Evolutionary conservation across 1,140 invertebrate genomes (phyloP).

Genomic region (Cydia fagiglandana): DNA sequence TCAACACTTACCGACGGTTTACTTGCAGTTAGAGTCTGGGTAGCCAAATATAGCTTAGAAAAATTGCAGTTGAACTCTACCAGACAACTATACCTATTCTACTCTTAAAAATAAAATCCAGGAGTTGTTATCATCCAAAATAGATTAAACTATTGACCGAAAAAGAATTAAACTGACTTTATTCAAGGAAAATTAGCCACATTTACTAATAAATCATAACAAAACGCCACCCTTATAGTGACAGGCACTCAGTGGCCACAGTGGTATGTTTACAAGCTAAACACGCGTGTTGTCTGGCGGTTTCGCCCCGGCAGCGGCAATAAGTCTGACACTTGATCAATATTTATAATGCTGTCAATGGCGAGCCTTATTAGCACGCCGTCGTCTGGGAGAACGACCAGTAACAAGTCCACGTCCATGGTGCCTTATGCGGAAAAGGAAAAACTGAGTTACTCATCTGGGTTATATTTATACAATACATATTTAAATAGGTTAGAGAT

Average conservation of each 20-base stretch:
- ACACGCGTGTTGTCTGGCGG: background rate
- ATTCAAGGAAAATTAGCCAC: background rate
- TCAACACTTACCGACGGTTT: background rate
- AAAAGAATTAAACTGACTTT: background rate
- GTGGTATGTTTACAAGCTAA: slow-evolving; percentile 14
- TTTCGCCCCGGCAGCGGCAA: background rate
- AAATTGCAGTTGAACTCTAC: background rate
- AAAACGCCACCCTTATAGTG: background rate
- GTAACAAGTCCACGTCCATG: background rate
- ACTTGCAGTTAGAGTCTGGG: background rate
- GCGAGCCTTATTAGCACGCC: background rate
- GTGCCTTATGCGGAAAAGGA: background rate
- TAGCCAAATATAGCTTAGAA: background rate
- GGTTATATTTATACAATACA: too few relatives aligned
- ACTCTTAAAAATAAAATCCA: too few relatives aligned
- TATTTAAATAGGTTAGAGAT: too few relatives aligned
- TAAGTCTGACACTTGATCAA: slow-evolving; percentile 27
- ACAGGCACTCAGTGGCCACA: slow-evolving; percentile 1
- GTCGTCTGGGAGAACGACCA: background rate
- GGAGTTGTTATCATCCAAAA: too few relatives aligned
- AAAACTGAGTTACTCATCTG: too few relatives aligned
- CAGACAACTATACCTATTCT: too few relatives aligned
- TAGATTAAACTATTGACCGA: background rate
- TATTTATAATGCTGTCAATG: slow-evolving; percentile 17
- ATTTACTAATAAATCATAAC: slow-evolving; percentile 1